These are phyloP conservation scores for Celastrina argiolus DNA, from an alignment of 2,888 invertebrate genomes.

Conservation along the genomic window DNA sequence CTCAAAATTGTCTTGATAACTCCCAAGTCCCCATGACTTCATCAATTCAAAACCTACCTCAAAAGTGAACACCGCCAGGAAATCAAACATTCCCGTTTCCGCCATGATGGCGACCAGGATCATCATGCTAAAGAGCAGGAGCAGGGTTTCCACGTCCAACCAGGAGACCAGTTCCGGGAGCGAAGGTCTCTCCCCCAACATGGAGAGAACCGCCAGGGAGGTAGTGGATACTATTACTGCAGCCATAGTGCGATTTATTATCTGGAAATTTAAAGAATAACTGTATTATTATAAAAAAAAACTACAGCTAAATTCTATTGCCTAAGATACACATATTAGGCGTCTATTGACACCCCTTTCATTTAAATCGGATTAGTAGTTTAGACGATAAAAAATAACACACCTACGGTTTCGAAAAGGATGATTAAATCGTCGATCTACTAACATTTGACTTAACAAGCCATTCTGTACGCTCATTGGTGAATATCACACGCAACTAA, in stretches of 20 bases:
- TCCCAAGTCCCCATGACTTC: too few relatives aligned
- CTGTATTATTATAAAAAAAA: not conserved
- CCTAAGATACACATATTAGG: too few relatives aligned
- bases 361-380: too few relatives aligned
- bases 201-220: slow-evolving; percentile 86
- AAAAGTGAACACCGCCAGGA: slow-evolving; percentile 87
- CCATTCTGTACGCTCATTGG: too few relatives aligned
- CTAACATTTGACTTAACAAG: too few relatives aligned
- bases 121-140: slow-evolving; percentile 94
- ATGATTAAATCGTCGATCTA: too few relatives aligned
- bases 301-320: too few relatives aligned
- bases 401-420: too few relatives aligned
- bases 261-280: slow-evolving; percentile 58
- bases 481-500: too few relatives aligned
- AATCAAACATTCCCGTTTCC: slow-evolving; percentile 94
- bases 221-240: slow-evolving; percentile 89
- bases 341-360: too few relatives aligned
- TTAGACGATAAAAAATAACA: too few relatives aligned
- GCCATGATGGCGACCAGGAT: slow-evolving; percentile 90
- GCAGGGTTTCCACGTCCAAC: slow-evolving; percentile 90
- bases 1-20: too few relatives aligned
- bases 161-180: slow-evolving; percentile 88
- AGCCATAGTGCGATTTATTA: slow-evolving; percentile 90
- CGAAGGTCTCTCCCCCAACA: slow-evolving; percentile 86
- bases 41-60: slow-evolving; percentile 73